Base-by-base conservation (phyloP, 2,113 vertebrate genomes). In the Corythornis vintsioides region DNA sequence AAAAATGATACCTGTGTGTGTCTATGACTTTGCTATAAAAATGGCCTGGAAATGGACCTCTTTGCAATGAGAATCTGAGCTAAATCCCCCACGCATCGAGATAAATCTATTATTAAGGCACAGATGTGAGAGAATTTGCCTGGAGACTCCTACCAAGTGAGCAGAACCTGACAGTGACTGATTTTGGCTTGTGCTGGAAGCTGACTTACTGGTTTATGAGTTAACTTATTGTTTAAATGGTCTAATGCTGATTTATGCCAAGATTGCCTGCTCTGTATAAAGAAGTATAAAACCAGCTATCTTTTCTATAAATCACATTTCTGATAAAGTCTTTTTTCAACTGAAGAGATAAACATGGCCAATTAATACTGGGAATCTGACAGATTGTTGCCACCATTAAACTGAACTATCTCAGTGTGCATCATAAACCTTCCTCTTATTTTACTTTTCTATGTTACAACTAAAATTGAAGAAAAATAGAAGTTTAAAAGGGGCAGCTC, bases 201-300 rank as follows among this genome's bases (percentile, higher is more conserved):
- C 52, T 86, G 93, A 88, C 83, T 95, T 94, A 93, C 83, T 93
- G 72, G 75, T 97, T 96, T 88, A 95, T 86, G 80, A 92, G 88
- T 96, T 96, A 94, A 88, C 93, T 95, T 96, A 95, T 87, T 94
- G 95, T 95, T 95, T 92, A 96, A 97, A 96, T 94, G 94, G 57
- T 93, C 91, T 97, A 96, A 95, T 94, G 93, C 73, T 96, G 95
- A 97, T 96, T 97, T 97, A 97, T 95, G 92, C 47, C 43, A 88
- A 96, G 72, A 93, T 80, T 85, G 47, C 43, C 69, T 70, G 38
- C 31, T 75, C 77, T 94, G 80, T 91, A 94, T 93, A 93, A 96
- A 88, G 82, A 95, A 47, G 53, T 89, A 90, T 91, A 96, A 96
- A 96, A 42, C 57, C 72, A 87, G 84, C 55, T 90, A 82, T 95